These are phyloP conservation scores for Eudyptes chrysolophus DNA, from an alignment of 2,113 vertebrate genomes.

Conservation along the genomic window DNA sequence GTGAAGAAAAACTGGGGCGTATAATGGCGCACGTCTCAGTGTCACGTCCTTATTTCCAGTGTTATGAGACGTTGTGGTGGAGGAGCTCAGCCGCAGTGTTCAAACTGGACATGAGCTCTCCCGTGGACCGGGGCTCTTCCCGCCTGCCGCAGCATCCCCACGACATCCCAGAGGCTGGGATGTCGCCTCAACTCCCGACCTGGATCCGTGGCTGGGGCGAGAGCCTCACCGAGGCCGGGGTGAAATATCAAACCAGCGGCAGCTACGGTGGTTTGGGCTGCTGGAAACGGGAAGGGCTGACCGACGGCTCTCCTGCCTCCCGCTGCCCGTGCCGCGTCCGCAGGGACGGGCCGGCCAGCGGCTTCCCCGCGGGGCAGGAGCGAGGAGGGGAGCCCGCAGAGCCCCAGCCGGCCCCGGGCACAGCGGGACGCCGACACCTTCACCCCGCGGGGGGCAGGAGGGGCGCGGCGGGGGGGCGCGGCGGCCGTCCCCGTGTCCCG, in stretches of 20 bases:
- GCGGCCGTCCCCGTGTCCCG: too few relatives aligned
- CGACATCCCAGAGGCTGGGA: background rate
- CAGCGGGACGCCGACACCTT: background rate
- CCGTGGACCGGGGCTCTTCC: background rate
- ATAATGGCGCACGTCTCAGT: background rate
- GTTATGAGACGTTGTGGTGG: background rate
- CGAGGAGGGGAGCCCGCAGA: background rate
- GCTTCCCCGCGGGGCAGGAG: background rate
- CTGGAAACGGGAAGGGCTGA: fast-evolving
- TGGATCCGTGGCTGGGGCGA: background rate
- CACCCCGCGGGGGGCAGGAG: background rate
- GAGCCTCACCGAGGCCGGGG: background rate
- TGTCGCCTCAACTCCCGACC: background rate
- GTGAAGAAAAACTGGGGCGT: background rate
- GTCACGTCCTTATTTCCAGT: fast-evolving
- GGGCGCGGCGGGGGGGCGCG: background rate
- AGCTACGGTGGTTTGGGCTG: fast-evolving
- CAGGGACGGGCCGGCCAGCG: background rate
- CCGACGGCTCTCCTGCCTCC: background rate
- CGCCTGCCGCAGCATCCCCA: background rate
- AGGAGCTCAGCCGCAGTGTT: background rate
- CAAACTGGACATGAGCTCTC: background rate
- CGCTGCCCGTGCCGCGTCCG: background rate
- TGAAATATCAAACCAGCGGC: fast-evolving
- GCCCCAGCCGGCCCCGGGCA: background rate